phyloP scores from a whole-genome alignment of 1,140 invertebrate species.

The Druon quercuslanigerum region DNA sequence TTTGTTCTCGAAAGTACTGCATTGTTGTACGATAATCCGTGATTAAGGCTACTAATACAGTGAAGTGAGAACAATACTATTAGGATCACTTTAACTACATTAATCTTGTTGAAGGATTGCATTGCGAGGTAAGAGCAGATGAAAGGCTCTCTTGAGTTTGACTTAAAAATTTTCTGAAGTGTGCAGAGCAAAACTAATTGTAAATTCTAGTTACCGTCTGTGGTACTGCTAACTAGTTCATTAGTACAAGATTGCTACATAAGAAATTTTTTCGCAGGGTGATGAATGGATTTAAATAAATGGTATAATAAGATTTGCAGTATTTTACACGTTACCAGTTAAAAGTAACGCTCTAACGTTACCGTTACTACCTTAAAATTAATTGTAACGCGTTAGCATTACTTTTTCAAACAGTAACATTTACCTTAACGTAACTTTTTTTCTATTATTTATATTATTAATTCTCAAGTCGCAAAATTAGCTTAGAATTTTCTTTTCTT shows the following conservation, averaged over 20 bases:
- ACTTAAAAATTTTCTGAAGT: slow-evolving; percentile 45
- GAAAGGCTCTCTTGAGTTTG: slow-evolving; percentile 46
- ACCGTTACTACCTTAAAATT: no score
- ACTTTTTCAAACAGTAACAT: no score
- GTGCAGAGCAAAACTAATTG: slow-evolving; percentile 38
- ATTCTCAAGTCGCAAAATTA: no score
- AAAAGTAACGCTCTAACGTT: no score
- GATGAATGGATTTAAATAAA: background rate
- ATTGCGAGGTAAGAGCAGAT: slow-evolving; percentile 48
- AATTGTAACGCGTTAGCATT: no score
- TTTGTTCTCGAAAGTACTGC: slow-evolving; percentile 49
- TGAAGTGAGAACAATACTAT: slow-evolving; percentile 40
- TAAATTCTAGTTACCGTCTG: slow-evolving; percentile 49
- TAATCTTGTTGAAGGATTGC: slow-evolving; percentile 48
- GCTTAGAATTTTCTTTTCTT: no score
- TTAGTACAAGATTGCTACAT: slow-evolving; percentile 46
- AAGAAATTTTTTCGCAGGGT: background rate
- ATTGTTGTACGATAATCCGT: slow-evolving; percentile 48
- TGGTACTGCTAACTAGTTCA: slow-evolving; percentile 50
- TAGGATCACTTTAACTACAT: slow-evolving; percentile 42
- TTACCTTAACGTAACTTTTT: no score
- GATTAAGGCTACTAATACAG: slow-evolving; percentile 36
- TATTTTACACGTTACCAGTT: no score
- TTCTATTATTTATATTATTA: no score
- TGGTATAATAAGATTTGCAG: no score